phyloP scores from a whole-genome alignment of 2,888 invertebrate species.

The Oligia fasciuncula region DNA sequence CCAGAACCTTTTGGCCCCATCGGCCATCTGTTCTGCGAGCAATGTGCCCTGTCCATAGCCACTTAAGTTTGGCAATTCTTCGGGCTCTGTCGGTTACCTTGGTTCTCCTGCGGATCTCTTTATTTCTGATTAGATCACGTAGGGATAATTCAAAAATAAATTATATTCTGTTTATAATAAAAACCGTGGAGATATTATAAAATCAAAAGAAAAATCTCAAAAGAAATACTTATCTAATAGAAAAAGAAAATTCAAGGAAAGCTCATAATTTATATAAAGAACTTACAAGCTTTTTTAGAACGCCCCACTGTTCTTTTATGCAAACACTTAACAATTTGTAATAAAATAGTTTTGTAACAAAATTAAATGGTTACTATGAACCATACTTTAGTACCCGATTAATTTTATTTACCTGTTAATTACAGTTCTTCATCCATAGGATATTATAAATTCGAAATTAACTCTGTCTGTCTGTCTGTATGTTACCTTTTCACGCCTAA shows the following conservation, averaged over 20 bases:
- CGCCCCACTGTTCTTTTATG: background rate
- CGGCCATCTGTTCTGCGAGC: background rate
- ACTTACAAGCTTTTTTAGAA: background rate
- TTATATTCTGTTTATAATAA: background rate
- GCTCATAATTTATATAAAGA: background rate
- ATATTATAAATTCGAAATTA: no score
- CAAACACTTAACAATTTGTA: background rate
- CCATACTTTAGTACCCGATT: background rate
- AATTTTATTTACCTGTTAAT: background rate
- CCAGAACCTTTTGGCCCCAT: background rate
- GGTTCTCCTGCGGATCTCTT: no score
- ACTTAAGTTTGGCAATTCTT: background rate
- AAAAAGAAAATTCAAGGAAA: conserved; percentile 2
- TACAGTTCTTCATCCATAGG: background rate
- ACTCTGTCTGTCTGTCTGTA: no score
- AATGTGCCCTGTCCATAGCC: background rate
- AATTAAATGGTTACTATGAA: background rate
- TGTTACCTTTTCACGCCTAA: no score
- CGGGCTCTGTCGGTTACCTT: background rate
- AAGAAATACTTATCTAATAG: background rate
- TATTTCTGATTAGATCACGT: background rate
- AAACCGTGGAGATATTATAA: background rate
- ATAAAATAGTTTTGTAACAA: background rate
- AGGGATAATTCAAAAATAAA: background rate
- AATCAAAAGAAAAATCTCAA: background rate